Evolutionary conservation across 2,797 vertebrate species (phyloP).

Genomic region (Argentina silus): DNA sequence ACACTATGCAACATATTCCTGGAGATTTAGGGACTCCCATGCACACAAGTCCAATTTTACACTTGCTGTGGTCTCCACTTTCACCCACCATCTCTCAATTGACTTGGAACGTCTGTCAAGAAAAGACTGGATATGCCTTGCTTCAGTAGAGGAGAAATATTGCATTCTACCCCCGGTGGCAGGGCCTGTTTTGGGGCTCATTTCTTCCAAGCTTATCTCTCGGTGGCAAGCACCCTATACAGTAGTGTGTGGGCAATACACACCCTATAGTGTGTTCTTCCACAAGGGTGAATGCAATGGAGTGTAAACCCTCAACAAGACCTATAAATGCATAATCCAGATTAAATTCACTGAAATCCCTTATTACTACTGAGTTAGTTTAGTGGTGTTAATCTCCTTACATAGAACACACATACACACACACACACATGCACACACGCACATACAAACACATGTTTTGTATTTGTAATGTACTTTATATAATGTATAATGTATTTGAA

Average conservation of each 20-base stretch:
- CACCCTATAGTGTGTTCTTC: constrained; percentile 41
- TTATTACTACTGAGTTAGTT: constrained; percentile 65
- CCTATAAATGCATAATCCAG: constrained; percentile 71
- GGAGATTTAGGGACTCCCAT: constrained; percentile 30
- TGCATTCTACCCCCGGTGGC: constrained; percentile 27
- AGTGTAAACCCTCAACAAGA: constrained; percentile 41
- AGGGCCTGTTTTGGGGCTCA: constrained; percentile 31
- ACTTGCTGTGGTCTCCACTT: constrained; percentile 5
- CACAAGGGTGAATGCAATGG: constrained; percentile 12
- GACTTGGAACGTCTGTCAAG: constrained; percentile 41
- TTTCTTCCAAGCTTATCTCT: constrained; percentile 43
- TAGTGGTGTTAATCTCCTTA: constrained; percentile 63
- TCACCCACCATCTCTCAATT: constrained; percentile 38
- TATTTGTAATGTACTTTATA: too few species aligned
- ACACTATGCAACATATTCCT: constrained; percentile 55
- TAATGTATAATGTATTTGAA: too few species aligned
- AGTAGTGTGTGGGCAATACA: constrained; percentile 15
- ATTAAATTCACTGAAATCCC: constrained; percentile 70
- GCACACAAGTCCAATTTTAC: constrained; percentile 44
- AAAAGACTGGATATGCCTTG: constrained; percentile 35
- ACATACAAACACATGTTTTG: constrained; percentile 12
- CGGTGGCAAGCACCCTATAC: constrained; percentile 45
- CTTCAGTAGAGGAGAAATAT: constrained; percentile 44
- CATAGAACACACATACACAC: constrained; percentile 41
- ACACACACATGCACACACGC: constrained; percentile 14